Percentiles rank a stretch among this genome's conserved stretches.
phyloP scores from a whole-genome alignment of 1,140 invertebrate species.

The Drosophila cardini region DNA sequence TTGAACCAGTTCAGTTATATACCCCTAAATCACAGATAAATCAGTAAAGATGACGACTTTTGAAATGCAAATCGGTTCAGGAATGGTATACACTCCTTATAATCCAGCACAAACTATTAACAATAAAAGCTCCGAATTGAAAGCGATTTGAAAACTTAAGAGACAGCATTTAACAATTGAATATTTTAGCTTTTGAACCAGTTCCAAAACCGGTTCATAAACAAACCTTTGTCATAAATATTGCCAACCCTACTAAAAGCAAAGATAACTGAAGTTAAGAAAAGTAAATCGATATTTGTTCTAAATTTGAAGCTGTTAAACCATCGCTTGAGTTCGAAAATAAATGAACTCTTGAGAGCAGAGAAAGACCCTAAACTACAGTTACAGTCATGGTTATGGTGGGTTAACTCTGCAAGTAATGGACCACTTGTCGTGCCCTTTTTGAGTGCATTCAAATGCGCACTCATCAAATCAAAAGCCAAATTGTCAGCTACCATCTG shows the following conservation, averaged over 20 bases:
- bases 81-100: too few species aligned
- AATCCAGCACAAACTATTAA: too few species aligned
- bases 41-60: too few species aligned
- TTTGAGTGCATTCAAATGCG: constrained; percentile 56
- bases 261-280: not conserved
- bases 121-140: too few species aligned
- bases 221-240: too few species aligned
- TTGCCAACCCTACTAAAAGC: too few species aligned
- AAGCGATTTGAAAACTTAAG: too few species aligned
- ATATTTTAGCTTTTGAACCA: not conserved
- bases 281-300: constrained; percentile 5
- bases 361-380: constrained; percentile 14
- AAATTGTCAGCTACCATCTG: constrained; percentile 43
- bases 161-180: too few species aligned
- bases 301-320: not conserved
- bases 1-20: too few species aligned
- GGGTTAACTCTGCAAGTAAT: constrained; percentile 45
- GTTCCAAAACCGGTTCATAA: too few species aligned
- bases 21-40: too few species aligned
- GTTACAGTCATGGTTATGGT: constrained; percentile 5
- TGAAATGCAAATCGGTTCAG: too few species aligned
- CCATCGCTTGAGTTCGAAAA: not conserved
- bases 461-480: constrained; percentile 57
- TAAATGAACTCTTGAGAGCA: constrained; percentile 2
- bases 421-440: constrained; percentile 32